Base-by-base conservation (phyloP, 2,797 vertebrate genomes). In the Chlorospingus semifuscus region DNA sequence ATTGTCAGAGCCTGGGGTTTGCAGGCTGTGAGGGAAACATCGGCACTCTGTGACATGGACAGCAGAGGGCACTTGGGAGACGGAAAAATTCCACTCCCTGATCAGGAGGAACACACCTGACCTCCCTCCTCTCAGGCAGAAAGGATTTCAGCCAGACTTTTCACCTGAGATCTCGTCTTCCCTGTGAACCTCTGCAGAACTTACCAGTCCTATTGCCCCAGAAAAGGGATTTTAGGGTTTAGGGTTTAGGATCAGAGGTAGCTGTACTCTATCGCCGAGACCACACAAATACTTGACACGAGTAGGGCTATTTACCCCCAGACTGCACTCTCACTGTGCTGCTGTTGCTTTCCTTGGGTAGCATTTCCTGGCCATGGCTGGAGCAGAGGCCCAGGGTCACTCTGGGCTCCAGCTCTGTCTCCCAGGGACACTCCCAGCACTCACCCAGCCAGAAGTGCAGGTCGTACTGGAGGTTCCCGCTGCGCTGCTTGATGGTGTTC, bases 391-490 rank as follows among this genome's bases (percentile, higher is more conserved):
- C 20, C 11, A 37, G 83, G 46, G 8, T 72, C 47, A 1, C 53
- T 34, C 2, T 36, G 77, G 36, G 53, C 55, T 93, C 60, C 42
- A 23, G 42, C 13, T 15, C 21, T 46, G 44, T 46, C 19, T 44
- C 3, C 26, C 83, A 20, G 63, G 41, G 65, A 4, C 69, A 17
- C 76, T 69, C 74, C 92, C 82, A 18, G 12, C 49, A 53, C 90
- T 98, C 95, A 99, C 99, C 99, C 70, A 99, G 94, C 99, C 99
- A 99, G 98, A 99, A 99, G 95, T 99, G 99, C 66, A 99, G 98
- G 94, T 99, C 99, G 0, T 99, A 99, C 98, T 99, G 99, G 89
- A 99, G 98, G 87, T 94, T 98, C 11, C 99, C 99, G 0, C 98
- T 99, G 72, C 99, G 98, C 84, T 99, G 98, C 63, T 98, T 98